phyloP scores from a whole-genome alignment of 2,888 invertebrate species.

The Andrena minutula region DNA sequence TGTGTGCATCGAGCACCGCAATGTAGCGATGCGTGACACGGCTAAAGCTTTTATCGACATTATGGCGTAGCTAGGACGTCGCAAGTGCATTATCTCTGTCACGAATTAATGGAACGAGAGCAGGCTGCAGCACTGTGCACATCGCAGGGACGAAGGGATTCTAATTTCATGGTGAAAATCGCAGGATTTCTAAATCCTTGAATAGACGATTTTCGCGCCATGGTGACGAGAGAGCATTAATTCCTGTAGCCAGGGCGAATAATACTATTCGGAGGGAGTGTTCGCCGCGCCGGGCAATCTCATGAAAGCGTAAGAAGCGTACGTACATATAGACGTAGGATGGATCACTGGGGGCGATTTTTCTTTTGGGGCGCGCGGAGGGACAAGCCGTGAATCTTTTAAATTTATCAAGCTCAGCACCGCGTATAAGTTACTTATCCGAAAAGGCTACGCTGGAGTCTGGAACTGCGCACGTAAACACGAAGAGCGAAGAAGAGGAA shows the following conservation, averaged over 20 bases:
- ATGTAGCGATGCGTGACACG: too few species aligned
- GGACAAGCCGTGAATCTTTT: constrained; percentile 15
- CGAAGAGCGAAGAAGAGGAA: neutral
- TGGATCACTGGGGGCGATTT: constrained; percentile 13
- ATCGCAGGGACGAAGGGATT: too few species aligned
- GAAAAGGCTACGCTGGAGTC: neutral
- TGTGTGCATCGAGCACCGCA: too few species aligned
- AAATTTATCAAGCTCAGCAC: constrained; percentile 45
- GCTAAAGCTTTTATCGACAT: too few species aligned
- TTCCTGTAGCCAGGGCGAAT: constrained; percentile 5
- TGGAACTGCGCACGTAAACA: constrained; percentile 25
- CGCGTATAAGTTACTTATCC: constrained; percentile 30
- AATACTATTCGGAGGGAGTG: neutral
- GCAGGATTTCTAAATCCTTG: neutral
- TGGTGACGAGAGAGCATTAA: constrained; percentile 5
- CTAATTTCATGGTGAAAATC: neutral
- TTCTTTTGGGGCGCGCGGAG: neutral
- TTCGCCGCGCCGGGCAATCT: constrained; percentile 12
- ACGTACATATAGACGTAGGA: neutral
- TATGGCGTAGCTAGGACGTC: too few species aligned
- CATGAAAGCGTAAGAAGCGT: constrained; percentile 19
- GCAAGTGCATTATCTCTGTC: too few species aligned
- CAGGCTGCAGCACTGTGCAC: too few species aligned
- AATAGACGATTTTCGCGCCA: neutral
- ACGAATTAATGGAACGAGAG: too few species aligned